phyloP scores from a whole-genome alignment of 1,140 invertebrate genomes.

The Drosophila trapezifrons region DNA sequence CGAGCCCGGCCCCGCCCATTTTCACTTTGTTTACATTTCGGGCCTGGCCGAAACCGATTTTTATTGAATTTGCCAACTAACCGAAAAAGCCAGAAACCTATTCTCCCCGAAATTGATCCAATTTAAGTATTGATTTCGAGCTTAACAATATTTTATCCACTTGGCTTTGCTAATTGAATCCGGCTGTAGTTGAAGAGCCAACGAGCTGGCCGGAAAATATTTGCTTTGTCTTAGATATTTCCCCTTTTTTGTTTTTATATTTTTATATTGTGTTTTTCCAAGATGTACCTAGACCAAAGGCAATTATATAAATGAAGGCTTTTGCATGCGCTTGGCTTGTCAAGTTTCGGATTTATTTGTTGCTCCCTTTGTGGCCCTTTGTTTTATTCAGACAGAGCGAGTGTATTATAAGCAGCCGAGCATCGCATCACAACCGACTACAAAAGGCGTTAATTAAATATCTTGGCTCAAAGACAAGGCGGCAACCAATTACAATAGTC shows the following conservation, averaged over 20 bases:
- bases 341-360: constrained; percentile 61
- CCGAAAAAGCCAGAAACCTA: constrained; percentile 28
- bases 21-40: constrained; percentile 38
- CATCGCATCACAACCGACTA: constrained; percentile 37
- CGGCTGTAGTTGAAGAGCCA: background rate
- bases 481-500: constrained; percentile 63
- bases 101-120: constrained; percentile 23
- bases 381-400: constrained; percentile 5
- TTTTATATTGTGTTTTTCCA: background rate
- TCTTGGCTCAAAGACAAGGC: constrained; percentile 70
- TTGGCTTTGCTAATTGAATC: constrained; percentile 33
- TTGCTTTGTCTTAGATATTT: constrained; percentile 9
- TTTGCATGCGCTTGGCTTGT: constrained; percentile 49
- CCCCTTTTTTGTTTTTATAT: background rate
- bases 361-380: constrained; percentile 23
- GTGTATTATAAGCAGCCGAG: constrained; percentile 30
- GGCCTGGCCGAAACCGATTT: constrained; percentile 23
- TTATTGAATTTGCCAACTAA: constrained; percentile 46
- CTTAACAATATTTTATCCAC: constrained; percentile 34
- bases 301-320: constrained; percentile 46
- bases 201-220: constrained; percentile 3
- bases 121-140: constrained; percentile 28
- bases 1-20: background rate
- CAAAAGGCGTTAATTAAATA: constrained; percentile 81
- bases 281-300: constrained; percentile 31